phyloP scores from a whole-genome alignment of 1,140 invertebrate species.

The Apis laboriosa region DNA sequence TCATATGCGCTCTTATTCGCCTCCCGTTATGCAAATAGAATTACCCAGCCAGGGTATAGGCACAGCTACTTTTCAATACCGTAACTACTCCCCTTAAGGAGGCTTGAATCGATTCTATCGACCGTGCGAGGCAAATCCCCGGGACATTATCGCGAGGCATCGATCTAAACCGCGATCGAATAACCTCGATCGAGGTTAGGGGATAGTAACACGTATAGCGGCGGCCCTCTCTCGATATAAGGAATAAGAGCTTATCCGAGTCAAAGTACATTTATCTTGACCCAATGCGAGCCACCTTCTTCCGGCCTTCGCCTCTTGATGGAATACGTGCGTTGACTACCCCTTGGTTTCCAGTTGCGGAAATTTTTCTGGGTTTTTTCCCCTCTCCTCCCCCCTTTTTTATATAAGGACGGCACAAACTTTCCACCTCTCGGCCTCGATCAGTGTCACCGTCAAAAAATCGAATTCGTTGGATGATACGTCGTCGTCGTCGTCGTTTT shows the following conservation, averaged over 20 bases:
- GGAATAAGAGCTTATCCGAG: conserved; percentile 60
- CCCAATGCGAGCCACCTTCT: conserved; percentile 32
- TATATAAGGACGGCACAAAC: conserved; percentile 43
- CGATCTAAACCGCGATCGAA: conserved; percentile 61
- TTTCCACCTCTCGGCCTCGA: conserved; percentile 19
- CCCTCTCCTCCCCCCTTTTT: not conserved
- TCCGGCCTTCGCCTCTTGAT: conserved; percentile 60
- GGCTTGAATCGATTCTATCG: conserved; percentile 40
- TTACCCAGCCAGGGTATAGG: conserved; percentile 11
- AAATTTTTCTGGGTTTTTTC: no score
- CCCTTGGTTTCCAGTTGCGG: not conserved
- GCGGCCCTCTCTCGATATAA: conserved; percentile 21
- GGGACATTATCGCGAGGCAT: conserved; percentile 50
- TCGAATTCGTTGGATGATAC: conserved; percentile 30
- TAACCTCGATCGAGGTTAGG: conserved; percentile 53
- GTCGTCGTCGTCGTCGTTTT: not conserved
- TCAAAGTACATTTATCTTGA: conserved; percentile 65
- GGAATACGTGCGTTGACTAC: conserved; percentile 68
- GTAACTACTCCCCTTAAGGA: conserved; percentile 20
- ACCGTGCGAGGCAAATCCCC: conserved; percentile 15
- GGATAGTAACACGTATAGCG: conserved; percentile 47
- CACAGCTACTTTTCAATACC: conserved; percentile 33
- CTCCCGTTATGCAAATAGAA: conserved; percentile 39
- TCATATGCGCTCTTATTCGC: not conserved
- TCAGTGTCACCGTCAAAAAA: conserved; percentile 37